Conservation (phyloP, 2,888 invertebrate genomes). For the Pachycephus smyrnensis region DNA sequence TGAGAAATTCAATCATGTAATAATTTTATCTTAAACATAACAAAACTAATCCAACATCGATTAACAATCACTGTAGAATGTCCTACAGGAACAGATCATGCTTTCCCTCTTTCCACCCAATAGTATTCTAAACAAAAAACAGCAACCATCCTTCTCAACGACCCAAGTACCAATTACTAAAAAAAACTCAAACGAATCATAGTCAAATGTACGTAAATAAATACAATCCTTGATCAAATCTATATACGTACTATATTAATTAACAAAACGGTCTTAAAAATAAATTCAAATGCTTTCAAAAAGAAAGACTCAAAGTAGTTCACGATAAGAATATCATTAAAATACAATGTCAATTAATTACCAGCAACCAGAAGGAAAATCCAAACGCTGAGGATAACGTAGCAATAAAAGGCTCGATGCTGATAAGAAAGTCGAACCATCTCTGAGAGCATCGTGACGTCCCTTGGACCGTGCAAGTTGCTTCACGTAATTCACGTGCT, state of each 20-base stretch:
- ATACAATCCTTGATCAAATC: neutral
- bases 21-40: neutral
- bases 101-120: too few relatives aligned
- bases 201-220: neutral
- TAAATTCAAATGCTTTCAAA: neutral
- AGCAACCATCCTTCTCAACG: too few relatives aligned
- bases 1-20: neutral
- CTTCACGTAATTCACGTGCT: neutral
- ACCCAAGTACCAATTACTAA: neutral
- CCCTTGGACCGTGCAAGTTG: neutral
- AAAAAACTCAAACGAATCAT: neutral
- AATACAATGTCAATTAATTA: conserved; percentile 53
- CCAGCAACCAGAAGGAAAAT: conserved; percentile 83
- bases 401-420: conserved; percentile 85
- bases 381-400: conserved; percentile 84
- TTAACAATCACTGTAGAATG: neutral
- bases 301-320: neutral
- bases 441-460: conserved; percentile 67
- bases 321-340: neutral
- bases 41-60: neutral
- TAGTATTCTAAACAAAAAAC: too few relatives aligned
- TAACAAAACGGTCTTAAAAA: neutral
- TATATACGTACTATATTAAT: neutral
- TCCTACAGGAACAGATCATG: too few relatives aligned
- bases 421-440: conserved; percentile 75